Evolutionary conservation across 2,888 invertebrate genomes (phyloP), one percentile per base, ranked within the genome.

Genomic region (Machimus atricapillus): DNA sequence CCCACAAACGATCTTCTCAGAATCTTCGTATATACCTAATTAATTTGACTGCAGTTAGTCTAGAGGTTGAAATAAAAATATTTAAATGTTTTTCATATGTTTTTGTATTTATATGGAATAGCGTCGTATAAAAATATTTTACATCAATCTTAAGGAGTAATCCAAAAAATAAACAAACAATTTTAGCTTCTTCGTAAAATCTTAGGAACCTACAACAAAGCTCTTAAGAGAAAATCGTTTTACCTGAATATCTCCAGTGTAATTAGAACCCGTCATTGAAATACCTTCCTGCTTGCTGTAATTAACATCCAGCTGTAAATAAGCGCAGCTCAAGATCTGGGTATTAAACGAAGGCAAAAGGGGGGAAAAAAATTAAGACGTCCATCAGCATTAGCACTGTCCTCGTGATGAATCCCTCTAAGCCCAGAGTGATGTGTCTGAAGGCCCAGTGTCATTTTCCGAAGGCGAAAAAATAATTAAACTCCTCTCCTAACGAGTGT

Each of bases 401-500:
- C 79, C 52, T 31, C 16, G 79, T 79, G 79, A 79, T 79, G 79
- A 46, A 79, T 79, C 52, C 79, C 79, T 16, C 79, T 79, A 46
- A 79, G 52, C 23, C 46, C 16, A 52, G 23, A 78, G 78, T 78
- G 78, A 78, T 43, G 40, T 43, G 43, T 23, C 40, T 12, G 43
- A 78, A 52, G 79, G 46, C 23, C 79, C 31, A 52, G 79, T 79
- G 79, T 79, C 79, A 52, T 79, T 34, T 79, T 79, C 79, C 52
- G 78, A 81, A 56, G 81, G 40, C 23, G 40, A 83, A 81, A 81
- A 81, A 83, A 83, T 83, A 83, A 83, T 83, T 83, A 83, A 83
- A 83, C 52, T 83, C 58, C 66, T 66, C 66, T 46, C 34, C 40
- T 74, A 66, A 66, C 66, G 27, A 85, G 27, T 43, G 66, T 74